phyloP scores from a whole-genome alignment of 2,113 vertebrate genomes.

The Colinus virginianus region DNA sequence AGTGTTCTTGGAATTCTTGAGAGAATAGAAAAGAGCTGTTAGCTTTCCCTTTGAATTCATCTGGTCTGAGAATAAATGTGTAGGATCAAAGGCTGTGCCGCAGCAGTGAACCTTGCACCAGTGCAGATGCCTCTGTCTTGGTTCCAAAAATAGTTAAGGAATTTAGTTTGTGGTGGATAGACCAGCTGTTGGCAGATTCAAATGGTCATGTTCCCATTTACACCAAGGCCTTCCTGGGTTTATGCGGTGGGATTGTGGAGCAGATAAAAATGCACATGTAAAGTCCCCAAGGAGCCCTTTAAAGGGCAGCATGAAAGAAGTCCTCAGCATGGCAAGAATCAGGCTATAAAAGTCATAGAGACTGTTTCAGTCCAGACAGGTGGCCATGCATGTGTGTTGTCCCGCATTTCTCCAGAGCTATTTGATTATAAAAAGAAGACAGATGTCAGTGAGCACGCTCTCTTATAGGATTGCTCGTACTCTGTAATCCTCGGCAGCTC shows the following conservation, averaged over 20 bases:
- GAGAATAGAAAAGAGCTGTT: neutral
- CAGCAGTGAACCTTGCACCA: neutral
- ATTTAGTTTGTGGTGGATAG: fast-evolving
- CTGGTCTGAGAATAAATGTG: neutral
- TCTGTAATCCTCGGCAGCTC: neutral
- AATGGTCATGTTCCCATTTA: neutral
- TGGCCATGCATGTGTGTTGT: neutral
- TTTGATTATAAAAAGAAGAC: neutral
- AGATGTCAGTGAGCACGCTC: neutral
- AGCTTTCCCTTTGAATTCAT: neutral
- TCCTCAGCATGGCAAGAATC: neutral
- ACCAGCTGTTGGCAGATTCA: neutral
- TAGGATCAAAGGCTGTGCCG: neutral
- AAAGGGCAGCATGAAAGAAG: neutral
- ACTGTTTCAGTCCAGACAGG: neutral
- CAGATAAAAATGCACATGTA: neutral
- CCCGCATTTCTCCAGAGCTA: neutral
- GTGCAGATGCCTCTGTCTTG: neutral
- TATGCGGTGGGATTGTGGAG: neutral
- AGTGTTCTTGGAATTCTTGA: neutral
- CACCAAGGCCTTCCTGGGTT: neutral
- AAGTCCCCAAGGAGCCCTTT: neutral
- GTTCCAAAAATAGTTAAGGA: neutral
- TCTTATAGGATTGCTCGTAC: neutral
- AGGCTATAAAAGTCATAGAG: neutral